A percentile compares a stretch with the other conserved stretches of the same genome.
Conservation (phyloP, 2,113 vertebrate species). For the Puntigrus tetrazona region DNA sequence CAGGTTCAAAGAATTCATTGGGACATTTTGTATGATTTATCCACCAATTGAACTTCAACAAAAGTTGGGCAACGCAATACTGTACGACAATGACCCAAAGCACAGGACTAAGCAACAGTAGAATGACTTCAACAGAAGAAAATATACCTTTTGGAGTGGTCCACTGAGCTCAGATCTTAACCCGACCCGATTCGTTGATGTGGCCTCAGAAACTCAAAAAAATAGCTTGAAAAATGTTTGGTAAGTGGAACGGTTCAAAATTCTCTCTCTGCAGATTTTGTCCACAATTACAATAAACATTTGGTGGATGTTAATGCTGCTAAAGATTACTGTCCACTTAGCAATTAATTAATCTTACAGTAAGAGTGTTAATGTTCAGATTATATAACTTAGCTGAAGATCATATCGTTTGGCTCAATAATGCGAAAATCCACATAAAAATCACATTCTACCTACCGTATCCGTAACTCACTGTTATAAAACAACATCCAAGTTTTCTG, state of each 20-base stretch:
- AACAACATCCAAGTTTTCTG: neutral
- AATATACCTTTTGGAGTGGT: neutral
- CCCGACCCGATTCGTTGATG: neutral
- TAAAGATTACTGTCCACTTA: neutral
- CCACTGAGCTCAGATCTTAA: neutral
- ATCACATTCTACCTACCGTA: neutral
- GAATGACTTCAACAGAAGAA: neutral
- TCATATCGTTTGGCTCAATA: neutral
- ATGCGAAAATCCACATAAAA: neutral
- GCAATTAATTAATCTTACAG: neutral
- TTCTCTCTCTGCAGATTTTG: neutral
- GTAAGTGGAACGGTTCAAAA: neutral
- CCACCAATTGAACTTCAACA: neutral
- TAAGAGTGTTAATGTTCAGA: neutral
- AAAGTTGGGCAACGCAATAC: neutral
- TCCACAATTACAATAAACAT: neutral
- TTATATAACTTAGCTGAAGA: neutral
- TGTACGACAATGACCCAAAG: neutral
- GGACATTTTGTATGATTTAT: neutral
- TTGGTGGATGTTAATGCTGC: neutral
- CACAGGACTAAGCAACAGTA: neutral
- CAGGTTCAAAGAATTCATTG: neutral
- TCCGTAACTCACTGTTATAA: neutral
- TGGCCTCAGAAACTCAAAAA: neutral
- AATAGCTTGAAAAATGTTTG: neutral